Evolutionary conservation across 2,113 vertebrate genomes (phyloP).

Genomic region (Gymnarchus niloticus): DNA sequence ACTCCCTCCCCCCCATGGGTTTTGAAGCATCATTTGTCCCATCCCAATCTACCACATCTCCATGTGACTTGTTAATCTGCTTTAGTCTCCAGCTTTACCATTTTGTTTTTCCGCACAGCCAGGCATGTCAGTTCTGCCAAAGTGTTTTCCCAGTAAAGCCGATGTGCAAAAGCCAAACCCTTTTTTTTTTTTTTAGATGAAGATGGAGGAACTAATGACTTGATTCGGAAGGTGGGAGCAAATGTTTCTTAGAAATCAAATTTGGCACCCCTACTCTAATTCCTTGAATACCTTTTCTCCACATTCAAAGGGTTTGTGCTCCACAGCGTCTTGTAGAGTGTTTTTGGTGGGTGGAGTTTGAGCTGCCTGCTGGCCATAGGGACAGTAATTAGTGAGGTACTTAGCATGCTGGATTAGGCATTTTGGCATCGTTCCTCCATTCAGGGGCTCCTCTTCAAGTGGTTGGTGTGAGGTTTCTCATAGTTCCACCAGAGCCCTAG

Average conservation of each 20-base stretch:
- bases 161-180: background rate
- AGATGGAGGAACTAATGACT: background rate
- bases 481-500: background rate
- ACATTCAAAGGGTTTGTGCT: background rate
- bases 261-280: background rate
- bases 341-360: background rate
- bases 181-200: background rate
- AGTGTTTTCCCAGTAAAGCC: background rate
- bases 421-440: constrained; percentile 5
- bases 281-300: background rate
- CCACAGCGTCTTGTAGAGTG: background rate
- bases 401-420: constrained; percentile 22
- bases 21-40: no score
- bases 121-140: background rate
- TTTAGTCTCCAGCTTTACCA: background rate
- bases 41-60: background rate
- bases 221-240: background rate
- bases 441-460: background rate
- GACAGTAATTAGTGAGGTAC: constrained; percentile 13
- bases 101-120: background rate
- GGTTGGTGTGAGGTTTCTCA: background rate
- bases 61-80: background rate
- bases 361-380: background rate
- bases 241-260: background rate
- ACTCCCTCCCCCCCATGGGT: no score